These are phyloP conservation scores for Nerophis lumbriciformis DNA, from an alignment of 2,113 vertebrate species.

Conservation along the genomic window DNA sequence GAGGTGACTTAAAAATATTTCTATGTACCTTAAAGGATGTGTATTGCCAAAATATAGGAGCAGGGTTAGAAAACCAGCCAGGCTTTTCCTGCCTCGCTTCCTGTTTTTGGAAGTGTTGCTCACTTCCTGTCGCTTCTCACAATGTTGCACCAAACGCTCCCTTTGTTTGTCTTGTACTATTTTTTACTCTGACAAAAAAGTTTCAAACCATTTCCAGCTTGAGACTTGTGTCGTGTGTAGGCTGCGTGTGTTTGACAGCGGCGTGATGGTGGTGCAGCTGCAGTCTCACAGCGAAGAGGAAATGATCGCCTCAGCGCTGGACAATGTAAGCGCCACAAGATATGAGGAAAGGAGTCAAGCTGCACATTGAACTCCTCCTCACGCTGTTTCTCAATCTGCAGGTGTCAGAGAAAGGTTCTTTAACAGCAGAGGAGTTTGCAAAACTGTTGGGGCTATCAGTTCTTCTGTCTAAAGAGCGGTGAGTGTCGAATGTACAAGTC, in stretches of 20 bases:
- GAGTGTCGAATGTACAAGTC: conserved; percentile 1
- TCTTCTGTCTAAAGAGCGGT: conserved; percentile 96
- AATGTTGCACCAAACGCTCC: conserved; percentile 45
- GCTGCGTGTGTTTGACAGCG: conserved; percentile 94
- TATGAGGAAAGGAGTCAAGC: background rate
- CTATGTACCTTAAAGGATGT: conserved; percentile 7
- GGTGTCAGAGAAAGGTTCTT: conserved; percentile 93
- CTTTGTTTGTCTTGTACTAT: background rate
- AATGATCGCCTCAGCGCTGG: conserved; percentile 93
- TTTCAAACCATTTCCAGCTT: background rate
- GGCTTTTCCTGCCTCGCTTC: conserved; percentile 72
- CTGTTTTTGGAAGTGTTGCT: conserved; percentile 66
- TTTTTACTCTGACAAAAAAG: background rate
- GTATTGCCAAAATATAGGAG: conserved; percentile 13
- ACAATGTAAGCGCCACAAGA: conserved; percentile 75
- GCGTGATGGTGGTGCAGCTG: conserved; percentile 97
- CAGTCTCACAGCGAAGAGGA: conserved; percentile 97
- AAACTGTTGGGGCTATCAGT: conserved; percentile 95
- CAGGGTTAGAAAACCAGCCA: conserved; percentile 35
- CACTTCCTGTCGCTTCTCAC: conserved; percentile 58
- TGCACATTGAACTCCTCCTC: background rate
- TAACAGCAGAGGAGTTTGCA: conserved; percentile 95
- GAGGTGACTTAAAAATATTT: conserved; percentile 70
- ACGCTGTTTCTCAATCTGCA: conserved; percentile 39
- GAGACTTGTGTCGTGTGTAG: conserved; percentile 61